A percentile compares a stretch with the other conserved stretches of the same genome.
These are phyloP conservation scores for Tetanocera ferruginea DNA, from an alignment of 2,888 invertebrate genomes.

Conservation along the genomic window DNA sequence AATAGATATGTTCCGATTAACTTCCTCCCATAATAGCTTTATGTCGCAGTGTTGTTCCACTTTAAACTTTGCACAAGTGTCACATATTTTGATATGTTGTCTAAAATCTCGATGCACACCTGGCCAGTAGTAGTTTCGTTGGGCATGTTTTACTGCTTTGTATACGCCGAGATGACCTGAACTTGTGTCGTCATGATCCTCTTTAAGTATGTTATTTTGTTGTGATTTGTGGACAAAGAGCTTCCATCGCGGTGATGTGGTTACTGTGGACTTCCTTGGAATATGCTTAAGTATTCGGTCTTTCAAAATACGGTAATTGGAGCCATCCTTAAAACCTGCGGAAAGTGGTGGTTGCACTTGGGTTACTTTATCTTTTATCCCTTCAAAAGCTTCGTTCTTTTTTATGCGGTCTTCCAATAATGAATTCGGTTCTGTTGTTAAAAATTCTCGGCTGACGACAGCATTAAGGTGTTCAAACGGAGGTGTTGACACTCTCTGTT, in stretches of 20 bases:
- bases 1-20: too few species aligned
- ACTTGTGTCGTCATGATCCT: background rate
- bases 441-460: too few species aligned
- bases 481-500: too few species aligned
- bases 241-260: background rate
- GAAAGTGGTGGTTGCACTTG: too few species aligned
- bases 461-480: too few species aligned
- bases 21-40: too few species aligned
- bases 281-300: background rate
- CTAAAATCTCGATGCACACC: background rate
- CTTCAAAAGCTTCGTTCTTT: background rate
- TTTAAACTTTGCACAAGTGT: background rate
- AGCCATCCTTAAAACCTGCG: background rate
- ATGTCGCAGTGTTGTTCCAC: too few species aligned
- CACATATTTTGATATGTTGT: background rate
- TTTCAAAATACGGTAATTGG: background rate
- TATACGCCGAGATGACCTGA: background rate
- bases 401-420: too few species aligned
- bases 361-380: constrained; percentile 2
- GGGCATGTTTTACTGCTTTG: background rate
- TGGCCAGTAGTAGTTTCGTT: background rate
- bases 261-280: background rate
- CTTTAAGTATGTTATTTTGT: background rate
- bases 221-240: background rate
- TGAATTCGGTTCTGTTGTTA: too few species aligned